Conservation (phyloP, 2,888 invertebrate genomes). For the Acleris emargana region DNA sequence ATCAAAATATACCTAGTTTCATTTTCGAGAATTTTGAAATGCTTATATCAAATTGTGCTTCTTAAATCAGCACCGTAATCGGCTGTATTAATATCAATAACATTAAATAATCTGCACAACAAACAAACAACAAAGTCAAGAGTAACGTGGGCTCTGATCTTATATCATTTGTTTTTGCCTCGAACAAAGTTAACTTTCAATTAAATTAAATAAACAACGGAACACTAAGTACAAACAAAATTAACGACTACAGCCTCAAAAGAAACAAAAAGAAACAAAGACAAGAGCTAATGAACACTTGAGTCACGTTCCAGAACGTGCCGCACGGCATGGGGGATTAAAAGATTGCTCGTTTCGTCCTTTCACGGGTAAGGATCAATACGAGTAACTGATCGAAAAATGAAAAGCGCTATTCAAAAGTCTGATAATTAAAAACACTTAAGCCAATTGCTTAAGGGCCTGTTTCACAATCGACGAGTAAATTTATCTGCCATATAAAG, state of each 20-base stretch:
- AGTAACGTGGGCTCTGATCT: neutral
- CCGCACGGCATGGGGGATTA: slow-evolving; percentile 14
- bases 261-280: slow-evolving; percentile 20
- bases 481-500: too few relatives aligned
- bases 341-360: slow-evolving; percentile 12
- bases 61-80: too few relatives aligned
- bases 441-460: too few relatives aligned
- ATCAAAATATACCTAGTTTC: too few relatives aligned
- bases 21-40: too few relatives aligned
- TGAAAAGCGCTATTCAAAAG: too few relatives aligned
- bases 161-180: slow-evolving; percentile 3
- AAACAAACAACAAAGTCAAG: too few relatives aligned
- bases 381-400: slow-evolving; percentile 1
- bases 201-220: slow-evolving; percentile 23
- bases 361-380: slow-evolving; percentile 10
- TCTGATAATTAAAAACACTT: too few relatives aligned
- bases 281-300: slow-evolving; percentile 22
- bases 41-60: too few relatives aligned
- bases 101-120: neutral
- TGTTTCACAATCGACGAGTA: too few relatives aligned
- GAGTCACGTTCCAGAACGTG: slow-evolving; percentile 19
- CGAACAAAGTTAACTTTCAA: slow-evolving; percentile 18
- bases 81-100: neutral
- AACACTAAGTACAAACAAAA: slow-evolving; percentile 20
- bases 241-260: slow-evolving; percentile 20